Percentiles rank a stretch among this genome's conserved stretches.
These are phyloP conservation scores for Phrynosoma platyrhinos DNA, from an alignment of 2,113 vertebrate species.

Conservation along the genomic window DNA sequence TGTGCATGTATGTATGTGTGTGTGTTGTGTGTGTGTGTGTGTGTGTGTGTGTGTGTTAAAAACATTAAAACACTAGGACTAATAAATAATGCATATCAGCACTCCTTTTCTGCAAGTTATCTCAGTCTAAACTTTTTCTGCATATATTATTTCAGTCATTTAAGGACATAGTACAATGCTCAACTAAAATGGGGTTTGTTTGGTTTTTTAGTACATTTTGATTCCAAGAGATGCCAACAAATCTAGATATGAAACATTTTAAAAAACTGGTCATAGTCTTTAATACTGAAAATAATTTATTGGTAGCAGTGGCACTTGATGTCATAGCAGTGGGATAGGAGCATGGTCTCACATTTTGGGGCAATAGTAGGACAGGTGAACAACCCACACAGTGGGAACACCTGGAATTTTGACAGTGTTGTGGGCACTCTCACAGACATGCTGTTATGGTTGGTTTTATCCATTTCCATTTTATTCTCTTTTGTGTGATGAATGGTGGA, in stretches of 20 bases:
- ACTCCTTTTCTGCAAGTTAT: conserved; percentile 22
- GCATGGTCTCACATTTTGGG: no score
- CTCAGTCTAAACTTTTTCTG: conserved; percentile 39
- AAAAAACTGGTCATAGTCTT: neutral
- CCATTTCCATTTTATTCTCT: no score
- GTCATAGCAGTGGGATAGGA: no score
- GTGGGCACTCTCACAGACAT: no score
- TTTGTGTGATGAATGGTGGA: no score
- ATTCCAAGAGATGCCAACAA: conserved; percentile 1
- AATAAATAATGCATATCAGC: conserved; percentile 41
- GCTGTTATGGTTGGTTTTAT: no score
- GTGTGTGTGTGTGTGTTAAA: no score
- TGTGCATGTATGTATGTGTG: neutral
- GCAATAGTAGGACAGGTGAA: no score
- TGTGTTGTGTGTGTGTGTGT: no score
- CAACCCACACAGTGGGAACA: no score
- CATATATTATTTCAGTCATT: conserved; percentile 18
- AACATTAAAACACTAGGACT: conserved; percentile 20
- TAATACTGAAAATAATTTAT: neutral
- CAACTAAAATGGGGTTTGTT: neutral
- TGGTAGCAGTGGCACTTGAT: no score
- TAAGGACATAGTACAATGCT: neutral
- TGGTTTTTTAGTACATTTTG: neutral
- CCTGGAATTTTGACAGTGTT: no score
- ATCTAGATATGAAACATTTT: neutral